Percentiles rank a stretch among this genome's conserved stretches.
phyloP scores from a whole-genome alignment of 2,888 invertebrate genomes.

The Volucella inflata region DNA sequence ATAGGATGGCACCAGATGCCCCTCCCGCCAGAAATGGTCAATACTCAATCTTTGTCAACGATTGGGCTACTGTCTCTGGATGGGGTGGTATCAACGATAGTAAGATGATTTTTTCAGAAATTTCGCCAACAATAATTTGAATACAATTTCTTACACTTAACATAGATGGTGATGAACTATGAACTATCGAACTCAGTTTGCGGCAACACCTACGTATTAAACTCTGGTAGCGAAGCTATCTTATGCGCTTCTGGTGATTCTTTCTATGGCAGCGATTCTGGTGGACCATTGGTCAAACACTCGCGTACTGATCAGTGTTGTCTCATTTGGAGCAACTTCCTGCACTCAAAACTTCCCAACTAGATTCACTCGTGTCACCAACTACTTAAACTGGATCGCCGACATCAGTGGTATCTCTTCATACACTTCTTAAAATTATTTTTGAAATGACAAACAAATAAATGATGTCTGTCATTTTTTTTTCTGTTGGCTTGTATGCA shows the following conservation, averaged over 20 bases:
- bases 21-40: slow-evolving; percentile 77
- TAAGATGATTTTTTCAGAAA: slow-evolving; percentile 42
- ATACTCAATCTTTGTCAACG: slow-evolving; percentile 77
- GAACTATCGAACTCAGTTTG: slow-evolving; percentile 78
- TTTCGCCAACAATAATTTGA: neutral
- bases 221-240: slow-evolving; percentile 66
- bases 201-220: slow-evolving; percentile 80
- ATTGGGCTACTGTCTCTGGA: slow-evolving; percentile 81
- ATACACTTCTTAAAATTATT: neutral
- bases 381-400: slow-evolving; percentile 81
- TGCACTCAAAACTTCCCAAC: slow-evolving; percentile 81
- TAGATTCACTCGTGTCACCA: slow-evolving; percentile 81
- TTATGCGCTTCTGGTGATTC: slow-evolving; percentile 76
- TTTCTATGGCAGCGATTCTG: slow-evolving; percentile 81
- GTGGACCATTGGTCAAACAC: slow-evolving; percentile 23
- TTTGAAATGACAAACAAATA: no score
- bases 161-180: slow-evolving; percentile 80
- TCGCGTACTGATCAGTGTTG: slow-evolving; percentile 11
- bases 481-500: no score
- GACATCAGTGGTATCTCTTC: slow-evolving; percentile 35
- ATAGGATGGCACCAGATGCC: slow-evolving; percentile 79
- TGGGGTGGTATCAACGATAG: slow-evolving; percentile 80
- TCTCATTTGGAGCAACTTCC: slow-evolving; percentile 42
- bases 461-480: no score
- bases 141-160: neutral